Evolutionary conservation across 1,140 invertebrate species (phyloP).

Genomic region (Chironomus striatipennis): DNA sequence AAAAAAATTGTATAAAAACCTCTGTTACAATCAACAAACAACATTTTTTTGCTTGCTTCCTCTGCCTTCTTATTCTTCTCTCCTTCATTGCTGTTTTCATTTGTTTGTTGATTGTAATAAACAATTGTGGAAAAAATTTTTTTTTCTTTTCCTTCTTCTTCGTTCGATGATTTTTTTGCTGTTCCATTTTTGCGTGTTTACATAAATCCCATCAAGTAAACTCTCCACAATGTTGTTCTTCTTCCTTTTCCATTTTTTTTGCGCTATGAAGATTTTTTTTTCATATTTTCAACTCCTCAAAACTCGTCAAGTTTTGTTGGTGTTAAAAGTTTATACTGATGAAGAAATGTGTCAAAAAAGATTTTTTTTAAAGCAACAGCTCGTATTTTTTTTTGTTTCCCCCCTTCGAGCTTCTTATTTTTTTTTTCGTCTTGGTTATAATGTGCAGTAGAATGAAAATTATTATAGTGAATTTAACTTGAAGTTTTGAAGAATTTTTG

Average conservation of each 20-base stretch:
- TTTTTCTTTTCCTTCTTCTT: not conserved
- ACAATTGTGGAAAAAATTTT: not conserved
- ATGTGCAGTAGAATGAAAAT: too few relatives aligned
- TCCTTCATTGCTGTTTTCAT: not conserved
- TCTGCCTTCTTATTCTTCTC: not conserved
- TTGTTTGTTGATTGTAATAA: conserved; percentile 1
- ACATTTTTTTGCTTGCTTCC: conserved; percentile 6
- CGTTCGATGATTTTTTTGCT: not conserved
- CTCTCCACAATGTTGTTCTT: conserved; percentile 6
- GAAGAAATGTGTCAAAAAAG: too few relatives aligned
- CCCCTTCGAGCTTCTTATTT: too few relatives aligned
- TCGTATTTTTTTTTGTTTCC: too few relatives aligned
- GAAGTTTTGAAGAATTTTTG: too few relatives aligned
- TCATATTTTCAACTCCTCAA: too few relatives aligned
- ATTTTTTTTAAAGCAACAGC: too few relatives aligned
- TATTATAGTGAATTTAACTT: too few relatives aligned
- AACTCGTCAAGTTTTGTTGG: too few relatives aligned
- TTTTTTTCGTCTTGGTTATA: too few relatives aligned
- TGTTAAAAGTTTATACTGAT: too few relatives aligned
- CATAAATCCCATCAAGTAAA: conserved; percentile 2
- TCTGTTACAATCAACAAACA: conserved; percentile 11
- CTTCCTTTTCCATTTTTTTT: not conserved
- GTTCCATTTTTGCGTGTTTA: not conserved
- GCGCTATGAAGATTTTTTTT: not conserved
- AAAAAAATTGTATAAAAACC: too few relatives aligned